Evolutionary conservation across 2,797 vertebrate species (phyloP).

Genomic region (Telmatherina bonti): DNA sequence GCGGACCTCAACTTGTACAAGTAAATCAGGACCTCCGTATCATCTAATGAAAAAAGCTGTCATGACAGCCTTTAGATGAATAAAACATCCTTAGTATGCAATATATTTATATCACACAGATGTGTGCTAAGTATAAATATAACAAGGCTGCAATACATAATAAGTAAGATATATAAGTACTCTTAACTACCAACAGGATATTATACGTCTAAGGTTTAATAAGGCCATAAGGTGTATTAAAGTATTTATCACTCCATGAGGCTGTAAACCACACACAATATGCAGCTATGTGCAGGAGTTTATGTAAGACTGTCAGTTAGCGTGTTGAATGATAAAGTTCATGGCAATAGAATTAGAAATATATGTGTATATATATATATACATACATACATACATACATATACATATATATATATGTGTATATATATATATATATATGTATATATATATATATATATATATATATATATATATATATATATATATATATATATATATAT

Average conservation of each 20-base stretch:
- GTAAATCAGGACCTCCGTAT: conserved; percentile 34
- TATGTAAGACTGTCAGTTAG: not conserved
- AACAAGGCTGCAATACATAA: not conserved
- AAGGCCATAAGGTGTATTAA: not conserved
- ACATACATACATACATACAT: too few relatives aligned
- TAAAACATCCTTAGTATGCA: not conserved
- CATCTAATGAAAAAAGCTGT: not conserved
- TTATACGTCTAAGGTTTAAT: not conserved
- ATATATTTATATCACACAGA: not conserved
- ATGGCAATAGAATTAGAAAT: not conserved
- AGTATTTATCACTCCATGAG: not conserved
- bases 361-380: too few relatives aligned
- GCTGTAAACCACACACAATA: not conserved
- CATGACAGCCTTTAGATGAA: not conserved
- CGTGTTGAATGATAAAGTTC: not conserved
- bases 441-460: too few relatives aligned
- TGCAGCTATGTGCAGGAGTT: not conserved
- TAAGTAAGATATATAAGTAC: not conserved
- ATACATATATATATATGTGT: too few relatives aligned
- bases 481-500: too few relatives aligned
- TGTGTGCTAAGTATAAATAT: not conserved
- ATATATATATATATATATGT: too few relatives aligned
- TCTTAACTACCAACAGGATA: not conserved
- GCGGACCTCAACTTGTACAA: conserved; percentile 37
- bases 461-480: too few relatives aligned